Conservation (phyloP, 2,113 vertebrate species). For the Dermatemys mawii region DNA sequence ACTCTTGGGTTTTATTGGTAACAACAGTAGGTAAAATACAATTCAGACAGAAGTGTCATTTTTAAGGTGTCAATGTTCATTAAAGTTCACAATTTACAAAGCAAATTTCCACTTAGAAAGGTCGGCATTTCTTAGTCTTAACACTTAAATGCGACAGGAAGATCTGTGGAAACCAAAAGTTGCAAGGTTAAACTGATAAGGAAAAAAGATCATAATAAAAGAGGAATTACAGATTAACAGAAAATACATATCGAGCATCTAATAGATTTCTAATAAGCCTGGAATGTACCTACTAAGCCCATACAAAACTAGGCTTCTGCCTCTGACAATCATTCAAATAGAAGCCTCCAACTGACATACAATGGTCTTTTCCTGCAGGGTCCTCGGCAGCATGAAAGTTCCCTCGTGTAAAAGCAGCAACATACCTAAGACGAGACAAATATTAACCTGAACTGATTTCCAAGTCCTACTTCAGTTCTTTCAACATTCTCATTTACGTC, state of each 20-base stretch:
- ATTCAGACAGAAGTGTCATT: accelerated
- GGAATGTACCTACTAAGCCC: not conserved
- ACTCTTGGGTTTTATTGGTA: not conserved
- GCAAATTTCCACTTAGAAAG: not conserved
- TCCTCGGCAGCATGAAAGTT: not conserved
- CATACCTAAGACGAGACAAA: not conserved
- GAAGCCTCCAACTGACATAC: not conserved
- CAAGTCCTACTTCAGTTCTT: not conserved
- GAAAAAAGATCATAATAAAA: not conserved
- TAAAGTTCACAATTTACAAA: not conserved
- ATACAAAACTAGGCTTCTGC: not conserved
- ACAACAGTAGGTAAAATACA: not conserved
- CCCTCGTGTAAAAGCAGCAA: not conserved
- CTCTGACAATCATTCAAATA: not conserved
- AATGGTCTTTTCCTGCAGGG: not conserved
- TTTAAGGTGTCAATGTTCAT: not conserved
- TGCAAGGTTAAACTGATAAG: not conserved
- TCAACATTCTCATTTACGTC: not conserved
- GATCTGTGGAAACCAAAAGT: not conserved
- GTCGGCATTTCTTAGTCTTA: not conserved
- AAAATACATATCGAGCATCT: not conserved
- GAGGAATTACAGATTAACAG: not conserved
- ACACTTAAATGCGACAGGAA: not conserved
- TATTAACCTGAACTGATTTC: not conserved
- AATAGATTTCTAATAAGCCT: not conserved